Percentiles rank a stretch among this genome's conserved stretches.
Evolutionary conservation across 2,797 vertebrate species (phyloP).

Genomic region (Brotula barbata): DNA sequence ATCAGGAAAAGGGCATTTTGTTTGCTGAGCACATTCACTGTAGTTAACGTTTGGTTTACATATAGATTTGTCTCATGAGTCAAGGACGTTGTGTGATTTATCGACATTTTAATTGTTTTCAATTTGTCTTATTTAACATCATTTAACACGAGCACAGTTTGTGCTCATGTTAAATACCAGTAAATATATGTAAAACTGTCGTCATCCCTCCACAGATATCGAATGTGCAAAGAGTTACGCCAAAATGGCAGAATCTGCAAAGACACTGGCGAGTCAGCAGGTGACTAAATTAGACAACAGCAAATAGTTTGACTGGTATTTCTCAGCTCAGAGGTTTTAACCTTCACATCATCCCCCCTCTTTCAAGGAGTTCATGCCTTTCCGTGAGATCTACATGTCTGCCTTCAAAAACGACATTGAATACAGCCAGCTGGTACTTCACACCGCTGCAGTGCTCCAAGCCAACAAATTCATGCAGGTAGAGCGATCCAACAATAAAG

Average conservation of each 20-base stretch:
- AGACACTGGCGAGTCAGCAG: slow-evolving; percentile 88
- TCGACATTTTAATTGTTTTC: not conserved
- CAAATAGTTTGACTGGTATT: too few relatives aligned
- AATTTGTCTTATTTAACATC: not conserved
- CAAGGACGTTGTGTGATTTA: slow-evolving; percentile 12
- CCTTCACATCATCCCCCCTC: not conserved
- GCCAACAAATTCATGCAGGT: slow-evolving; percentile 97
- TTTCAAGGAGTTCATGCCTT: slow-evolving; percentile 92
- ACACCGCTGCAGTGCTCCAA: slow-evolving; percentile 89
- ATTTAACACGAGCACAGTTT: too few relatives aligned
- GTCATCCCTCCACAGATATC: slow-evolving; percentile 80
- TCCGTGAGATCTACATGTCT: slow-evolving; percentile 87
- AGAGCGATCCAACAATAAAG: slow-evolving; percentile 14
- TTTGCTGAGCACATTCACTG: slow-evolving; percentile 32
- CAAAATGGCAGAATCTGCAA: slow-evolving; percentile 95
- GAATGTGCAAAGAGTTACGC: slow-evolving; percentile 91
- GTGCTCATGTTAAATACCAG: not conserved
- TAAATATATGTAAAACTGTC: not conserved
- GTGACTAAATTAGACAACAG: slow-evolving; percentile 77
- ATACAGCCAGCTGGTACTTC: slow-evolving; percentile 88
- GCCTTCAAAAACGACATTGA: slow-evolving; percentile 93
- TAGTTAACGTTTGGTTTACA: slow-evolving; percentile 24
- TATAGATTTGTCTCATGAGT: slow-evolving; percentile 11
- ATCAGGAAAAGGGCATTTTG: slow-evolving; percentile 32
- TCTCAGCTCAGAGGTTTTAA: not conserved